Base-by-base conservation (phyloP, 2,113 vertebrate genomes). In the Sapayoa aenigma region DNA sequence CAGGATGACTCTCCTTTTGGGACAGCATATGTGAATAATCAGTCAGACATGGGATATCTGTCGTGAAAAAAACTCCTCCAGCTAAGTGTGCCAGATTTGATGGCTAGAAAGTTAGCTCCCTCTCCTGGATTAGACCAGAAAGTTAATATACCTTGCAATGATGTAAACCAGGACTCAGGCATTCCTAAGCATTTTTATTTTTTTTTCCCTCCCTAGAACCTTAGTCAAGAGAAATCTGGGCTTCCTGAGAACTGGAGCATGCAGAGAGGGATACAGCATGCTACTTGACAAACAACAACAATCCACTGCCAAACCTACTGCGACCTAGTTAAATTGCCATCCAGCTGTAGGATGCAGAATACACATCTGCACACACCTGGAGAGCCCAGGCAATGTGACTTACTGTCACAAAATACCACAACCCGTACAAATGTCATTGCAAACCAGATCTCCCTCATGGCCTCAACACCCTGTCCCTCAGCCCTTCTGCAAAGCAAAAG, bases 31-130 rank as follows among this genome's bases (percentile, higher is more conserved):
- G 95, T 86, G 94, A 93, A 90, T 78, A 94, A 96, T 96, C 92
- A 94, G 78, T 63, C 59, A 84, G 90, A 95, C 88, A 75, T 19
- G 68, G 88, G 88, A 46, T 92, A 95, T 92, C 92, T 60, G 73
- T 86, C 82, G 88, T 52, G 83, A 60, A 90, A 90, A 85, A 86
- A 30, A 28, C 58, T 84, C 55, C 50, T 52, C 69, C 71, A 42
- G 75, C 2, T 0, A 39, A 63, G 8, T 2, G 9, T 44, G 71
- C 74, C 72, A 56, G 74, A 37, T 46, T 14, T 4, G 30, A 92
- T 85, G 90, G 39, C 49, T 96, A 69, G 96, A 91, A 93, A 89
- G 71, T 69, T 82, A 91, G 96, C 95, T 95, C 97, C 97, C 96
- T 96, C 97, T 97, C 66, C 94, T 95, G 97, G 95, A 80, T 56